Base-by-base conservation (phyloP, 2,113 vertebrate genomes). In the Myiopsitta monachus region DNA sequence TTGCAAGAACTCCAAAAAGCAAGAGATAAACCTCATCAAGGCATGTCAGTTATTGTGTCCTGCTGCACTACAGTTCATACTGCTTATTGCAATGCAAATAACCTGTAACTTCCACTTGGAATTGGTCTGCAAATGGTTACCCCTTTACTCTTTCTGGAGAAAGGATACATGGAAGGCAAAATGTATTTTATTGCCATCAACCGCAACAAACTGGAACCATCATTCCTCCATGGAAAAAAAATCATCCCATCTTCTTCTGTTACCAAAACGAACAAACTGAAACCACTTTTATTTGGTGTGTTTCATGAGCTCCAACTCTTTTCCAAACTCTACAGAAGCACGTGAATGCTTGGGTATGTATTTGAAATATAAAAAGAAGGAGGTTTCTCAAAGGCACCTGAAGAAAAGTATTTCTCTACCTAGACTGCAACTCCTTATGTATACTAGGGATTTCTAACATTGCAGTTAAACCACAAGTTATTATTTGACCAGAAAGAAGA, bases 1-100 rank as follows among this genome's bases (percentile, higher is more conserved):
- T 3, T 44, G 22, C 52, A 80, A 9, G 28, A 59, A 74, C 15
- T 79, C 61, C 2, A 17, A 23, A 12, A 43, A 59, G 4, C 54
- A 69, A 57, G 18, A 83, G 14, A 64, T 11, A 59, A 92, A n/a
- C 6, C 36, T 88, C 30, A 68, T 11, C 18, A 28, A 78, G 17
- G 38, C 22, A n/a, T 1, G 1, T 6, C 16, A 49, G 27, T 49
- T 22, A 24, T 1, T 10, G 14, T 11, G 70, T 15, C 44, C 70
- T 44, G 31, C 39, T 41, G 18, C 23, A n/a, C 28, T 33, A 9
- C 47, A 17, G 12, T 12, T 76, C 26, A 77, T 54, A 19, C 43
- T 12, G 5, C 18, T 61, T 49, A 30, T 0, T 41, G 46, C 1
- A 3, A 73, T 1, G 1, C 46, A 77, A 52, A 9, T 8, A 38